Base-by-base conservation (phyloP, 1,140 invertebrate genomes). In the Saccostrea glomerata region DNA sequence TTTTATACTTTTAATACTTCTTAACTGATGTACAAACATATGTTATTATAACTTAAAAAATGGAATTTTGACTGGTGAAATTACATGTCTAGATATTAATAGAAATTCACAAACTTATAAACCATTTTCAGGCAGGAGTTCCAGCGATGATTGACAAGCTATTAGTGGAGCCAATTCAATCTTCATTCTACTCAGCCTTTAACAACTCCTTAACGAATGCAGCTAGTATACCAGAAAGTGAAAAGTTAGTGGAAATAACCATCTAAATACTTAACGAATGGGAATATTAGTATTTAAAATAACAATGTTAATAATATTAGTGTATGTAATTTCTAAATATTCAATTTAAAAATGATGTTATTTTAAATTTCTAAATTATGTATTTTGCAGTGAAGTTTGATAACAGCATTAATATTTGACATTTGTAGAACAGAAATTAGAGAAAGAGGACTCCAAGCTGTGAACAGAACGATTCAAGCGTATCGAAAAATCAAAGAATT, bases 401-500 rank as follows among this genome's bases (percentile, higher is more conserved):
- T 82, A 30, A 7, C 0, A 36, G 15, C 13, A 47, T 82, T 36
- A 36, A 23, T 23, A 15, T 55, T 47, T 55, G 20, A n/a, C 87
- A n/a, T 56, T 88, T 88, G 1, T 87, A 93, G 92, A 86, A 12
- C 63, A 47, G 90, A 90, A 17, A 86, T 92, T 11, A 88, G 66
- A 86, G 25, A 73, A 20, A 55, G 90, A 83, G 91, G 89, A 23
- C 70, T 66, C 5, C 70, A 84, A 9, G 91, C 91, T 23, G 87
- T 90, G 0, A 36, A 88, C 9, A 87, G 54, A 13, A 88, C 90
- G 3, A 91, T 92, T 58, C 56, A 90, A 30, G 90, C 92, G 1
- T 92, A 91, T 73, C 85, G 58, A 55, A 89, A 87, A 54, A 66
- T 92, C 40, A 92, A 90, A 30, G 77, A 91, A 56, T 93, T 91